Percentiles rank a stretch among this genome's conserved stretches.
phyloP scores from a whole-genome alignment of 92 coral and sea anemone genomes.

The Bergia puertoricense region DNA sequence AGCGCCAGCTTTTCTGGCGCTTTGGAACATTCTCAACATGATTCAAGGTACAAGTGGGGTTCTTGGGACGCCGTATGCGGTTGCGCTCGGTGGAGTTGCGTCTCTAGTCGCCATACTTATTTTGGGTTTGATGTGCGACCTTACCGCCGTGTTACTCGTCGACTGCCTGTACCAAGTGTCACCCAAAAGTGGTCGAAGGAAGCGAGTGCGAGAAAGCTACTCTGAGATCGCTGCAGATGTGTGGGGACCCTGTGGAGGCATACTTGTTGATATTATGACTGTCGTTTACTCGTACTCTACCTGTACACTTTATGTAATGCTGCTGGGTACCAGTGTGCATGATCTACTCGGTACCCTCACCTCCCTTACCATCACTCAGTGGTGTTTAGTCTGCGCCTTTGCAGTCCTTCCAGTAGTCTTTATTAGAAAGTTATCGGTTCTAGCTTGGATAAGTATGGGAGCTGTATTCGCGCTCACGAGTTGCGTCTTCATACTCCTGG shows the following conservation, averaged over 20 bases:
- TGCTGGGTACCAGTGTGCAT: conserved; percentile 59
- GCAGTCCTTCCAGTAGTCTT: conserved; percentile 64
- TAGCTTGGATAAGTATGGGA: conserved; percentile 84
- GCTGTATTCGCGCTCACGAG: conserved; percentile 66
- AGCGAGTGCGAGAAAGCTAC: conserved; percentile 74
- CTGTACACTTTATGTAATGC: conserved; percentile 57
- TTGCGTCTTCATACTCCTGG: conserved; percentile 59
- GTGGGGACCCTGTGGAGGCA: conserved; percentile 85
- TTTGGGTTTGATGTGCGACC: conserved; percentile 64
- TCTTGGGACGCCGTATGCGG: conserved; percentile 70
- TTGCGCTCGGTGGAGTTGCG: conserved; percentile 69
- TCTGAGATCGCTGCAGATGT: conserved; percentile 80
- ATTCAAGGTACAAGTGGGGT: conserved; percentile 66
- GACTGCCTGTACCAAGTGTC: conserved; percentile 79
- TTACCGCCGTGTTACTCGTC: conserved; percentile 54
- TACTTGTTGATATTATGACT: conserved; percentile 64
- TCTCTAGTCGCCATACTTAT: conserved; percentile 49
- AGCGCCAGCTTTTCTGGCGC: conserved; percentile 70
- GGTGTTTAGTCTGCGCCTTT: conserved; percentile 64
- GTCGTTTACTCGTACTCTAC: conserved; percentile 61
- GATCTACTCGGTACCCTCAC: conserved; percentile 46
- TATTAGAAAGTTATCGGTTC: conserved; percentile 56
- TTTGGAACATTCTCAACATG: conserved; percentile 81
- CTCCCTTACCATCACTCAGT: conserved; percentile 50
- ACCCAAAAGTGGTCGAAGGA: conserved; percentile 74